Evolutionary conservation across 2,888 invertebrate genomes (phyloP), one percentile per base, ranked within the genome.

Genomic region (Netelia virgata): DNA sequence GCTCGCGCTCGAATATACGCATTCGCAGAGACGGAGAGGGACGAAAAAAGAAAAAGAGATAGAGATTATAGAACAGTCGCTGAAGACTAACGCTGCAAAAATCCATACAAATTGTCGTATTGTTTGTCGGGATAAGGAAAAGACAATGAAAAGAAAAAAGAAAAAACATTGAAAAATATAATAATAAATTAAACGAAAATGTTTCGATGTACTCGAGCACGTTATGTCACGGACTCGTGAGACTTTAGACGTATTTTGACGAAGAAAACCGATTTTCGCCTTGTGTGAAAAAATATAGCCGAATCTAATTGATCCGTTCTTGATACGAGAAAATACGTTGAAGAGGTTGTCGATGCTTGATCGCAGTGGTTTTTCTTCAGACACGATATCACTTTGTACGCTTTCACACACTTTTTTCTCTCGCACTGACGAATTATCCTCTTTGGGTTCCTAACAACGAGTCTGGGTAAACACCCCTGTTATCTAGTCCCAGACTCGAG

Each of bases 71-170:
- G 18, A 89, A 87, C 86, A 88, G 90, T 91, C 89, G 89, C 87
- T 90, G 89, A 90, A 91, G 91, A 90, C 89, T 90, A 89, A 81
- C 85, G 89, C 66, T 66, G 20, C 89, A 92, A 92, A 92, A 92
- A 92, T 92, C 92, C 92, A 92, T 92, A 92, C 91, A 92, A 92
- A 92, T 83, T 78, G 68, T 78, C 78, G 73, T 83, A 83, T 66
- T 78, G 77, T 72, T 78, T 50, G 66, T 55, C 50, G 61, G 68
- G 68, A 63, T 80, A 61, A 63, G 55, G 18, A 72, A 61, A 36
- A 41, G 57, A 68, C 36, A 59, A 43, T 16, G 23, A 23, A 23
- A 10, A 36, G 23, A 66, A 72, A 23, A 23, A 10, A 36, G 23
- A 66, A 72, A 68, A 36, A 23, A 23, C 23, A 23, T 23, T 23